Conservation (phyloP, 1,140 invertebrate genomes). For the Drosophila micromelanica region DNA sequence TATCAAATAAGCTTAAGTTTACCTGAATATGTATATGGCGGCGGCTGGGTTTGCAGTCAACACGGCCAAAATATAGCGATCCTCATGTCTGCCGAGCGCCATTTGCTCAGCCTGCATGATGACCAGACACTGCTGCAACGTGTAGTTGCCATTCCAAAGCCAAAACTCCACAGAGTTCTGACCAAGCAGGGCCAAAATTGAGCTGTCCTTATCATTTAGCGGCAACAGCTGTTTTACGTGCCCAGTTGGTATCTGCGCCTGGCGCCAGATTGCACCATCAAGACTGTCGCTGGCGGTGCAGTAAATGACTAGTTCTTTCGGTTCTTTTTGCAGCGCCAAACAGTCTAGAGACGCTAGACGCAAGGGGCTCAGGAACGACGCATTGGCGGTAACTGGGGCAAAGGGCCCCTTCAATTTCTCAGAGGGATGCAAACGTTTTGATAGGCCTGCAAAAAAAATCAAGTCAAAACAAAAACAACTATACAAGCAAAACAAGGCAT, state of each 20-base stretch:
- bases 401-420: slow-evolving; percentile 15
- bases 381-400: not conserved
- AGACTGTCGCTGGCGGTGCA: slow-evolving; percentile 18
- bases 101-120: slow-evolving; percentile 39
- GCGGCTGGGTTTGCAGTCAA: slow-evolving; percentile 36
- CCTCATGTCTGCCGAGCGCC: slow-evolving; percentile 5
- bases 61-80: slow-evolving; percentile 45
- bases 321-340: slow-evolving; percentile 15
- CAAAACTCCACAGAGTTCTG: slow-evolving; percentile 52
- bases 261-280: slow-evolving; percentile 6
- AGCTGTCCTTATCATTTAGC: slow-evolving; percentile 6
- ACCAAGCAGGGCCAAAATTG: slow-evolving; percentile 30
- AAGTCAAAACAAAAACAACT: not conserved
- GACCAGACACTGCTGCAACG: slow-evolving; percentile 18
- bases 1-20: not conserved
- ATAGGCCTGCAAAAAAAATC: slow-evolving; percentile 5
- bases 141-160: slow-evolving; percentile 27
- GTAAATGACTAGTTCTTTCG: slow-evolving; percentile 31
- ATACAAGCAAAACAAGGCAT: not conserved
- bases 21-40: slow-evolving; percentile 59
- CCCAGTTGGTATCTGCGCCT: slow-evolving; percentile 15
- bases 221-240: slow-evolving; percentile 56
- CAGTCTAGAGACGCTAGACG: slow-evolving; percentile 34
- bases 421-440: not conserved
- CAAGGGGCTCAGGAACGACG: slow-evolving; percentile 11